Percentiles rank a stretch among this genome's conserved stretches.
Conservation (phyloP, 2,888 invertebrate species). For the Trachelus tabidus region DNA sequence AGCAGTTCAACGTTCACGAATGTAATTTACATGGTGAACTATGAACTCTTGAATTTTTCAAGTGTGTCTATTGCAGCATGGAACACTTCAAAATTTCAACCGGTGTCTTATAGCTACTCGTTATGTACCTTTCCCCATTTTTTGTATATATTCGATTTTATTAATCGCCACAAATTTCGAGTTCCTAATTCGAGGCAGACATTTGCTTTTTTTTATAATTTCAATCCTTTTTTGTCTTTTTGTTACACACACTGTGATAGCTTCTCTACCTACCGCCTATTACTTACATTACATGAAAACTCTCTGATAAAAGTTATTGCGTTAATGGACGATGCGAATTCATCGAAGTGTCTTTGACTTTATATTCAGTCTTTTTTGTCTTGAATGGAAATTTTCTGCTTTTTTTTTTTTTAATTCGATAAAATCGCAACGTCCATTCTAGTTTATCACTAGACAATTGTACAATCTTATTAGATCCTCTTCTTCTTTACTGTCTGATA, state of each 20-base stretch:
- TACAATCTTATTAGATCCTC: not conserved
- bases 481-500: not conserved
- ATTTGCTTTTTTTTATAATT: not conserved
- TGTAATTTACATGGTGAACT: not conserved
- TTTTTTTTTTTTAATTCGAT: not conserved
- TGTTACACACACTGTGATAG: slow-evolving; percentile 3
- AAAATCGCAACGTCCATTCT: slow-evolving; percentile 5
- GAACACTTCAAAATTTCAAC: not conserved
- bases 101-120: not conserved
- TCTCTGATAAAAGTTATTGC: not conserved
- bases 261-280: not conserved
- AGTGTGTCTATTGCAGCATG: not conserved
- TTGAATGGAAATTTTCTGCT: not conserved
- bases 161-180: not conserved
- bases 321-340: not conserved
- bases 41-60: not conserved
- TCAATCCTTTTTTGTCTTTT: not conserved
- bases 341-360: not conserved
- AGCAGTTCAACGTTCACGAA: not conserved
- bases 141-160: not conserved
- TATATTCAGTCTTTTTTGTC: not conserved
- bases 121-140: not conserved
- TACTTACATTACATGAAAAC: not conserved
- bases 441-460: not conserved
- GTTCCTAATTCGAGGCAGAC: not conserved